These are phyloP conservation scores for Acanthococcus lagerstroemiae DNA, from an alignment of 2,888 invertebrate genomes.

Conservation along the genomic window DNA sequence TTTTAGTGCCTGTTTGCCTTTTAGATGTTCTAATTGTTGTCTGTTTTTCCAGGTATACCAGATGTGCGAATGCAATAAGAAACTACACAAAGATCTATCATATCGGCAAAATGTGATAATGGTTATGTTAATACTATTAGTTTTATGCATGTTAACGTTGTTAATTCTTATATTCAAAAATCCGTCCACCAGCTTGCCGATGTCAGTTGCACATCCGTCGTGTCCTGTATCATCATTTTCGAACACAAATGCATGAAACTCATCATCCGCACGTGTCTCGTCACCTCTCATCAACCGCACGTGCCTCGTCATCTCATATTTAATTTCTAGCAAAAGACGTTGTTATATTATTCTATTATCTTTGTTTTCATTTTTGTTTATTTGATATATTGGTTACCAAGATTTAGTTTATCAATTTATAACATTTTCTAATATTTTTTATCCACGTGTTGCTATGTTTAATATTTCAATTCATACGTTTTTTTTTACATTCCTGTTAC, in stretches of 20 bases:
- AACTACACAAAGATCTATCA: conserved; percentile 25
- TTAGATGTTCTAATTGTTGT: not conserved
- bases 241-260: not conserved
- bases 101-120: conserved; percentile 30
- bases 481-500: no score
- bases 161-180: conserved; percentile 7
- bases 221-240: not conserved
- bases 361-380: no score
- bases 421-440: no score
- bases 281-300: no score
- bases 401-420: no score
- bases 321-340: no score
- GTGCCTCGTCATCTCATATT: no score
- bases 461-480: no score
- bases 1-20: not conserved
- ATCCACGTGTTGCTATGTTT: no score
- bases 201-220: not conserved
- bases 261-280: no score
- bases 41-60: conserved; percentile 4
- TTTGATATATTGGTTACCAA: no score
- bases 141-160: conserved; percentile 6
- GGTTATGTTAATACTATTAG: conserved; percentile 6
- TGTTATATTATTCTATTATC: no score
- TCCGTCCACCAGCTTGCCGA: conserved; percentile 3
- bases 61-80: conserved; percentile 23